These are phyloP conservation scores for Heterotilapia buettikoferi DNA, from an alignment of 2,113 vertebrate species.

Conservation along the genomic window DNA sequence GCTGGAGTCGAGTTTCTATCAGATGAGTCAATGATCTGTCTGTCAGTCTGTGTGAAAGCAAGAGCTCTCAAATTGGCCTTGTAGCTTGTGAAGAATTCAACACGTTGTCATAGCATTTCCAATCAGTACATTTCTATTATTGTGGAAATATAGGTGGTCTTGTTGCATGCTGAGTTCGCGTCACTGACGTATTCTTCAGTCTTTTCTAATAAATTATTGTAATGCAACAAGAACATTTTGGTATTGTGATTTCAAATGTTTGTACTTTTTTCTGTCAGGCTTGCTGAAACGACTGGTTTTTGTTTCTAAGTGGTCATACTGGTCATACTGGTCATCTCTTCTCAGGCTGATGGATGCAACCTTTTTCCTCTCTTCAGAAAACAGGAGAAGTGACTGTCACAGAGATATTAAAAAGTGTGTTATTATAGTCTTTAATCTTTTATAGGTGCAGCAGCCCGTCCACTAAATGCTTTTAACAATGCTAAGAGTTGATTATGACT, in stretches of 20 bases:
- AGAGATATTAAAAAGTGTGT: not conserved
- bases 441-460: not conserved
- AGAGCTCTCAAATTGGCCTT: not conserved
- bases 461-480: not conserved
- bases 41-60: not conserved
- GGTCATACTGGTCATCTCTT: not conserved
- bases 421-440: not conserved
- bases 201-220: not conserved
- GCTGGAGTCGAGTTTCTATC: not conserved
- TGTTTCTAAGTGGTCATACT: not conserved
- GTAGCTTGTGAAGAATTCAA: not conserved
- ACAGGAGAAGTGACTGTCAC: not conserved
- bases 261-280: not conserved
- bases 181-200: not conserved
- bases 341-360: not conserved
- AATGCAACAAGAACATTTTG: not conserved
- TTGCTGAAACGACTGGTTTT: not conserved
- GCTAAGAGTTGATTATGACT: not conserved
- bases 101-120: not conserved
- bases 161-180: not conserved
- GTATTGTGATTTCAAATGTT: not conserved
- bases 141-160: not conserved
- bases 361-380: not conserved
- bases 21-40: slow-evolving; percentile 9
- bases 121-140: not conserved